phyloP scores from a whole-genome alignment of 1,140 invertebrate species.

The Solenopsis invicta region DNA sequence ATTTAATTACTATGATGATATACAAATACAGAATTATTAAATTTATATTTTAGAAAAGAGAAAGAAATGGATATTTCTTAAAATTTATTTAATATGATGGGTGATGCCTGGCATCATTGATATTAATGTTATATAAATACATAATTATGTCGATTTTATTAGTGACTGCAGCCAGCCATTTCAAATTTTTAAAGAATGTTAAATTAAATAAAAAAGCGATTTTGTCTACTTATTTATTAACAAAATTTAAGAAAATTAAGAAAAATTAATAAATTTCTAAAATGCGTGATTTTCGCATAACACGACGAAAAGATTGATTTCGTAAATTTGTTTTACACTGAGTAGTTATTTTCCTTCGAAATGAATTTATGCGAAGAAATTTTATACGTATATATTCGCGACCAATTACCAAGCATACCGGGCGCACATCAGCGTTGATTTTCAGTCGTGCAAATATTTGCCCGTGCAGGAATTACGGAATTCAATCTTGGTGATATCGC shows the following conservation, averaged over 20 bases:
- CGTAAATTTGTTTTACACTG: conserved; percentile 13
- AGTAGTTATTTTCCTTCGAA: background rate
- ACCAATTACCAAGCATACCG: conserved; percentile 39
- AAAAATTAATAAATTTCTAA: conserved; percentile 31
- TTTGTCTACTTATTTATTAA: conserved; percentile 23
- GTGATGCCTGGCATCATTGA: background rate
- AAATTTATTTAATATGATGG: background rate
- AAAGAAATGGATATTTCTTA: background rate
- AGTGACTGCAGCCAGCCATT: background rate
- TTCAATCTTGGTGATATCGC: conserved; percentile 51
- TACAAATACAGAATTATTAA: background rate
- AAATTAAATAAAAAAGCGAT: conserved; percentile 14
- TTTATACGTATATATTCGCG: conserved; percentile 5
- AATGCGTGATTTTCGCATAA: conserved; percentile 3
- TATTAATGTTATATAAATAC: conserved; percentile 4
- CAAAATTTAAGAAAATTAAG: conserved; percentile 4
- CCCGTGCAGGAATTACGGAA: conserved; percentile 34
- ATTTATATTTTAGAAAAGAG: background rate
- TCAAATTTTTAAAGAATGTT: conserved; percentile 12
- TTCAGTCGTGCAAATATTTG: conserved; percentile 55
- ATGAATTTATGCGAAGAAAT: background rate
- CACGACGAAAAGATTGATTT: conserved; percentile 23
- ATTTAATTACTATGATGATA: background rate
- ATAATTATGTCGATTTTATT: background rate
- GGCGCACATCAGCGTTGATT: conserved; percentile 27